Evolutionary conservation across 2,888 invertebrate species (phyloP).

Genomic region (Anarsia innoxiella): DNA sequence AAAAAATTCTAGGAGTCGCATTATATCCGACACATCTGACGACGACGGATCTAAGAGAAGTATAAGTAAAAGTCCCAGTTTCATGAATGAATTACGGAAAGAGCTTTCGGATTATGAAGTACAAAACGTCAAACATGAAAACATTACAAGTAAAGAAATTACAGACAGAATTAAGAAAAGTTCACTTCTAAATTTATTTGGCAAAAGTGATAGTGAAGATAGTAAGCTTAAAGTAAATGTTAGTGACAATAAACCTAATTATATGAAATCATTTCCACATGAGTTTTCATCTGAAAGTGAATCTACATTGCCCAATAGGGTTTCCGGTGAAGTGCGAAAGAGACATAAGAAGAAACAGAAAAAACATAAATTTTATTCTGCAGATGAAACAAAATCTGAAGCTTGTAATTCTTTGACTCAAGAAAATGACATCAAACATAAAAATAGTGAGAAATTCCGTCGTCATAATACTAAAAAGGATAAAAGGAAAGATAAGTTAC

Average conservation of each 20-base stretch:
- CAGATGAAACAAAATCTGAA: slow-evolving; percentile 58
- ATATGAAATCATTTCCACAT: slow-evolving; percentile 43
- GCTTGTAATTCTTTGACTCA: slow-evolving; percentile 34
- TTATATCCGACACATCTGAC: slow-evolving; percentile 87
- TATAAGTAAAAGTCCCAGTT: slow-evolving; percentile 51
- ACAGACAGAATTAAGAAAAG: slow-evolving; percentile 52
- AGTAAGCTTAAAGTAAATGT: slow-evolving; percentile 51
- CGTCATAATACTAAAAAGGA: slow-evolving; percentile 75
- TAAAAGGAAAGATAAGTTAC: slow-evolving; percentile 74
- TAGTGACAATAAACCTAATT: slow-evolving; percentile 46
- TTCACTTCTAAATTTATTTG: slow-evolving; percentile 57
- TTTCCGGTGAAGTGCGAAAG: slow-evolving; percentile 75
- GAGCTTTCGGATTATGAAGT: slow-evolving; percentile 70
- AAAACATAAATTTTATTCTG: slow-evolving; percentile 80
- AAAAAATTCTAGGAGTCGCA: slow-evolving; percentile 82
- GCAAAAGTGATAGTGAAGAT: slow-evolving; percentile 66
- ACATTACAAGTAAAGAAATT: slow-evolving; percentile 23
- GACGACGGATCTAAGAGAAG: slow-evolving; percentile 77
- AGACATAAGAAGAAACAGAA: slow-evolving; percentile 92
- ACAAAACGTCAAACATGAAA: slow-evolving; percentile 34
- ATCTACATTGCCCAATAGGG: slow-evolving; percentile 52
- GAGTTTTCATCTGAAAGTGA: slow-evolving; percentile 70
- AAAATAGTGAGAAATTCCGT: slow-evolving; percentile 69
- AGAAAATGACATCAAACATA: slow-evolving; percentile 47
- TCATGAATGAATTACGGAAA: slow-evolving; percentile 65